phyloP scores from a whole-genome alignment of 2,113 vertebrate genomes.

The Ctenomys sociabilis region DNA sequence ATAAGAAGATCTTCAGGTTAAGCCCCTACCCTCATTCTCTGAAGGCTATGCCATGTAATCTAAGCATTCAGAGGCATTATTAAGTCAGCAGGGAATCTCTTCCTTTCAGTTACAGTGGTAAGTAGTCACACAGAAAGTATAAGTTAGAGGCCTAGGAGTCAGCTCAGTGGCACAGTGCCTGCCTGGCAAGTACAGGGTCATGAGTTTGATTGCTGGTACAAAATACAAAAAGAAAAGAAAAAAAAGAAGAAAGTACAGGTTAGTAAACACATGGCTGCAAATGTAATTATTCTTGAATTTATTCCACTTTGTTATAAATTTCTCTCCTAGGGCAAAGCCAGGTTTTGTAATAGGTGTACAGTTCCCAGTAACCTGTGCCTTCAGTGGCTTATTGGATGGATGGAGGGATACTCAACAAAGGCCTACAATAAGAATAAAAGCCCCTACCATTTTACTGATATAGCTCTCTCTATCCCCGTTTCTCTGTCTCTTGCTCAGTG shows the following conservation, averaged over 20 bases:
- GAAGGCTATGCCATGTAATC: neutral
- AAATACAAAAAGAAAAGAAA: too few species aligned
- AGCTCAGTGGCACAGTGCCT: too few species aligned
- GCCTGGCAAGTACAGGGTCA: too few species aligned
- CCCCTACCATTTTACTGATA: neutral
- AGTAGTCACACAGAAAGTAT: neutral
- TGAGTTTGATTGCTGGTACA: too few species aligned
- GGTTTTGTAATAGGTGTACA: neutral
- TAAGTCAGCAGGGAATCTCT: neutral
- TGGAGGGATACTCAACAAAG: neutral
- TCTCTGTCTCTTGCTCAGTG: neutral
- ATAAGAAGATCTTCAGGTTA: slow-evolving; percentile 2
- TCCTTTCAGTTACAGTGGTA: neutral
- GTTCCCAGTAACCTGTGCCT: slow-evolving; percentile 9
- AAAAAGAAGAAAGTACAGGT: neutral
- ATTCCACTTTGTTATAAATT: neutral
- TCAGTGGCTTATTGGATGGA: neutral
- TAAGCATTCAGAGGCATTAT: neutral
- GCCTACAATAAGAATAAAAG: neutral
- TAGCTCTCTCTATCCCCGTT: neutral
- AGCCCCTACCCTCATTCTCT: neutral
- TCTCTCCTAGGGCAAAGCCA: neutral
- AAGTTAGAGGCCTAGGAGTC: neutral
- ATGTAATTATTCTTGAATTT: slow-evolving; percentile 10
- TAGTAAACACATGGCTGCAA: neutral